phyloP scores from a whole-genome alignment of 64 coral and sea anemone genomes.

The Stylophora pistillata region DNA sequence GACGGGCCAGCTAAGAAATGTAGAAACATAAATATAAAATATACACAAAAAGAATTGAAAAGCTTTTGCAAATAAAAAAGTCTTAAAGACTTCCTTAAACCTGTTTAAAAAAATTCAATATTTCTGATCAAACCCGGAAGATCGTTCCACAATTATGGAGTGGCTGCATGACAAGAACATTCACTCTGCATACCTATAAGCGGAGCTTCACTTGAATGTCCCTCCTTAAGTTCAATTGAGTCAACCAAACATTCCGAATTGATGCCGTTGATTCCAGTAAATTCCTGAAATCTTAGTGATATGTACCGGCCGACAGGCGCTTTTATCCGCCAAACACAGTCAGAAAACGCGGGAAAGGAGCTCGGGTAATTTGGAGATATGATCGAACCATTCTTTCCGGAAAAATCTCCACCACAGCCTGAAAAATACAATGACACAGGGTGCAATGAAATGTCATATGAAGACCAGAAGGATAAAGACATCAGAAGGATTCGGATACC shows the following conservation, averaged over 20 bases:
- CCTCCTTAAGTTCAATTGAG: constrained; percentile 65
- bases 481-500: too few species aligned
- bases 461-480: too few species aligned
- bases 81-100: too few species aligned
- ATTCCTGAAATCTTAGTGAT: constrained; percentile 73
- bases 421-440: neutral
- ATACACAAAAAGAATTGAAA: too few species aligned
- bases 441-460: too few species aligned
- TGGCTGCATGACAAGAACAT: neutral
- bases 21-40: too few species aligned
- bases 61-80: too few species aligned
- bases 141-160: neutral
- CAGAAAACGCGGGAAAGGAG: constrained; percentile 55
- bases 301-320: constrained; percentile 73
- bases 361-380: constrained; percentile 76
- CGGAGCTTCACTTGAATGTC: constrained; percentile 30
- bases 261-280: constrained; percentile 68
- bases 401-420: constrained; percentile 87
- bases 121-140: too few species aligned
- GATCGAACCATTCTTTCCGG: constrained; percentile 31
- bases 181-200: constrained; percentile 48
- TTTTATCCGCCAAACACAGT: constrained; percentile 83
- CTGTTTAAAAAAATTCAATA: too few species aligned
- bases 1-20: too few species aligned
- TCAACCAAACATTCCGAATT: constrained; percentile 63